Conservation (phyloP, 2,888 invertebrate genomes). For the Drosophila bunnanda region DNA sequence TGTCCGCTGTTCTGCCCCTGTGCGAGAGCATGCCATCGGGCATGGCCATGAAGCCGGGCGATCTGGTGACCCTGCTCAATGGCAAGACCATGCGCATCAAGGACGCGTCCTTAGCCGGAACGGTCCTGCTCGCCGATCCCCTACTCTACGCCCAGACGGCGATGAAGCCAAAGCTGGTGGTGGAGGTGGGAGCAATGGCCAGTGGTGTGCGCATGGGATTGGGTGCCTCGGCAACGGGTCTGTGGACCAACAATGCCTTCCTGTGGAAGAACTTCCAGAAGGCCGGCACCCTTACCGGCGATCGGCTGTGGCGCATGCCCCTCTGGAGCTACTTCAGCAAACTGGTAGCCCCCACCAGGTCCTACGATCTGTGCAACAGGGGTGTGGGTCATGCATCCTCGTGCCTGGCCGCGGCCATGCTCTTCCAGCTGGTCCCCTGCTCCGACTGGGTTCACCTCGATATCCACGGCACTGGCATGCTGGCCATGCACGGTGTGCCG, state of each 20-base stretch:
- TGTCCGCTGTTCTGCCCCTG: constrained; percentile 84
- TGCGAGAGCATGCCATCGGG: constrained; percentile 86
- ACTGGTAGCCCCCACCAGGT: constrained; percentile 68
- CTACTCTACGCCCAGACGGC: constrained; percentile 90
- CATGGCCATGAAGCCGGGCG: constrained; percentile 86
- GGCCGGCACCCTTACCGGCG: constrained; percentile 86
- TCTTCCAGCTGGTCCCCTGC: constrained; percentile 87
- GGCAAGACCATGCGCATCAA: constrained; percentile 85
- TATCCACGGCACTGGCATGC: constrained; percentile 89
- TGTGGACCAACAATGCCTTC: constrained; percentile 86
- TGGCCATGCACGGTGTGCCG: constrained; percentile 86
- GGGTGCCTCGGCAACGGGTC: constrained; percentile 86
- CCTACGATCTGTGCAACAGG: constrained; percentile 87
- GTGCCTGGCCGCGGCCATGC: constrained; percentile 89
- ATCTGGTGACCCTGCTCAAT: constrained; percentile 85
- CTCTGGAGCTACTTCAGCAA: constrained; percentile 84
- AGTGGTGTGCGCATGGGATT: constrained; percentile 86
- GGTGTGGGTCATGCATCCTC: constrained; percentile 87
- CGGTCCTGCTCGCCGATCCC: constrained; percentile 92
- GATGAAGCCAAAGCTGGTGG: constrained; percentile 85
- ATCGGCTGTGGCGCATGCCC: constrained; percentile 88
- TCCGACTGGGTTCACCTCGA: constrained; percentile 90
- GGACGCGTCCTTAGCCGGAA: constrained; percentile 89
- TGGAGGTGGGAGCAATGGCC: constrained; percentile 86
- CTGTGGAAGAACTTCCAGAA: constrained; percentile 86